phyloP scores from a whole-genome alignment of 1,140 invertebrate species.

The Sipha flava region DNA sequence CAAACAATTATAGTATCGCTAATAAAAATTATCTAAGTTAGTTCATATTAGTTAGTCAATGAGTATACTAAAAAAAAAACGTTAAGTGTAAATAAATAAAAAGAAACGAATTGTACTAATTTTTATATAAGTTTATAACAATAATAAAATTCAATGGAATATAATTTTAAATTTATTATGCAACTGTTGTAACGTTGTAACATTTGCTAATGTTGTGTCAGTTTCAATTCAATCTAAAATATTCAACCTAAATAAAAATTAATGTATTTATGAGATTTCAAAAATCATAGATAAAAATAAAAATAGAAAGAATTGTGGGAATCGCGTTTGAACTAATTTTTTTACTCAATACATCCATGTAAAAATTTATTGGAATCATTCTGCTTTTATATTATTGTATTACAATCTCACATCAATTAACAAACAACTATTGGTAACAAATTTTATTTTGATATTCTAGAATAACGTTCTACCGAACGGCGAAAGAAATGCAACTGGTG shows the following conservation, averaged over 20 bases:
- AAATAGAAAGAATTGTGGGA: too few relatives aligned
- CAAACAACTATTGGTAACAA: too few relatives aligned
- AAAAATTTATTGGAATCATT: too few relatives aligned
- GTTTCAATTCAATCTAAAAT: too few relatives aligned
- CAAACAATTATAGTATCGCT: not conserved
- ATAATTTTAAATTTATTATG: not conserved
- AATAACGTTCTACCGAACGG: constrained; percentile 43
- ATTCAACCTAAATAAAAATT: too few relatives aligned
- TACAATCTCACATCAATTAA: not conserved
- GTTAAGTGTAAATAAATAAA: not conserved
- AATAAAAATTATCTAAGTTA: not conserved
- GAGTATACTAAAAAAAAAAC: not conserved
- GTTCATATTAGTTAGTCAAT: not conserved
- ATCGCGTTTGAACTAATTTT: too few relatives aligned
- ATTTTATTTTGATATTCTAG: constrained; percentile 36
- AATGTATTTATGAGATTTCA: too few relatives aligned
- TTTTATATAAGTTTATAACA: not conserved
- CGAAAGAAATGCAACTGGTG: constrained; percentile 48
- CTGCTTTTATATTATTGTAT: not conserved
- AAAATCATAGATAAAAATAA: too few relatives aligned
- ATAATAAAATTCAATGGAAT: not conserved
- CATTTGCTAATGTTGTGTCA: too few relatives aligned
- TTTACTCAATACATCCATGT: too few relatives aligned
- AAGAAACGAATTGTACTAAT: too few relatives aligned
- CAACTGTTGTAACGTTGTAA: not conserved